A percentile compares a stretch with the other conserved stretches of the same genome.
phyloP scores from a whole-genome alignment of 2,113 vertebrate species.

The Alligator mississippiensis region DNA sequence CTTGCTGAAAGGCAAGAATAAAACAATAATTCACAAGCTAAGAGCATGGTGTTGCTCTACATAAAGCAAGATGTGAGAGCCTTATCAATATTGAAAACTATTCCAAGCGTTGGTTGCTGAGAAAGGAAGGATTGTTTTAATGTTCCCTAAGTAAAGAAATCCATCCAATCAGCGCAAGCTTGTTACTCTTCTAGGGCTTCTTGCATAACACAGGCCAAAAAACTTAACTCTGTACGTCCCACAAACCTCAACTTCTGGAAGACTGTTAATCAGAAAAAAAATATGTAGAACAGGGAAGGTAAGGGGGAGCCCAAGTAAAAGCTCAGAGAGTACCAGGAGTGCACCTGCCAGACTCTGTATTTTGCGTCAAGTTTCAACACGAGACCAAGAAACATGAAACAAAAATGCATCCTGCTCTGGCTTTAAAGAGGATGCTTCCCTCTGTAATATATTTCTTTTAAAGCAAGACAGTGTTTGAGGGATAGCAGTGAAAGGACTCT shows the following conservation, averaged over 20 bases:
- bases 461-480: neutral
- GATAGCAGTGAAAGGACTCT: neutral
- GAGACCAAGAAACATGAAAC: neutral
- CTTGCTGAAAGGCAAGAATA: neutral
- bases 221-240: neutral
- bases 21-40: neutral
- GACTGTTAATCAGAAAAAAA: neutral
- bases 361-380: neutral
- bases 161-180: neutral
- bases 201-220: neutral
- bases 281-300: neutral
- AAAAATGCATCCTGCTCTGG: neutral
- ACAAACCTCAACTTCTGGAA: neutral
- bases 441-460: neutral
- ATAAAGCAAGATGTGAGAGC: neutral
- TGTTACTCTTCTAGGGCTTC: neutral
- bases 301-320: neutral
- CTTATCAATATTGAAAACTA: neutral
- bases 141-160: neutral
- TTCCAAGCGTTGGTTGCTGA: neutral
- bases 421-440: neutral
- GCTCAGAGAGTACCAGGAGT: fast-evolving
- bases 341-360: neutral
- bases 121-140: neutral
- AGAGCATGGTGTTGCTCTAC: neutral